These are phyloP conservation scores for Drosophila hamatofila DNA, from an alignment of 2,888 invertebrate genomes.

Conservation along the genomic window DNA sequence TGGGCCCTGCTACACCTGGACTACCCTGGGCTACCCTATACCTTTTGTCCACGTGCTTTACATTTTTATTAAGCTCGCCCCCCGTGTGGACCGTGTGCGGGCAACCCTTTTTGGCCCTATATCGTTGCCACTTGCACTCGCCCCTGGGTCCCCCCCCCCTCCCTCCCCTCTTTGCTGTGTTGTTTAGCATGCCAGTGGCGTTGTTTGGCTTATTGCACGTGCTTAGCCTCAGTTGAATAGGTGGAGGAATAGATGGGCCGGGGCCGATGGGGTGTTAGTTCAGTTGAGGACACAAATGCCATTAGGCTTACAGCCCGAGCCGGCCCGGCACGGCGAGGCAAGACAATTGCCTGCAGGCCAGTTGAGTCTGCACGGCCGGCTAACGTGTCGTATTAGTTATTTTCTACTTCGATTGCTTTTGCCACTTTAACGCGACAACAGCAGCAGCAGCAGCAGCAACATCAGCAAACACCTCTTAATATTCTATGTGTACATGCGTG, in stretches of 20 bases:
- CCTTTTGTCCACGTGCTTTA: conserved; percentile 79
- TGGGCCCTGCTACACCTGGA: conserved; percentile 39
- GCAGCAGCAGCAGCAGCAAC: conserved; percentile 31
- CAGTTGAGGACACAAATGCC: conserved; percentile 65
- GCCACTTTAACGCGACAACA: conserved; percentile 81
- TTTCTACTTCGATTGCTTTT: conserved; percentile 82
- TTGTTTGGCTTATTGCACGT: conserved; percentile 81
- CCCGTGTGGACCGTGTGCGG: conserved; percentile 12
- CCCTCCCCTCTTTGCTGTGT: conserved; percentile 21
- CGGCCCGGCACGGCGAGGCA: conserved; percentile 37
- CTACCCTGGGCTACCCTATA: conserved; percentile 5
- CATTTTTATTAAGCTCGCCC: conserved; percentile 82
- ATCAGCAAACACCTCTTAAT: conserved; percentile 6
- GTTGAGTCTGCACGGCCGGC: conserved; percentile 64
- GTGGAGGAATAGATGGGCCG: not conserved
- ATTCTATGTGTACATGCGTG: not conserved
- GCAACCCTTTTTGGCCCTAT: conserved; percentile 73
- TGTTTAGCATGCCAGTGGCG: conserved; percentile 81
- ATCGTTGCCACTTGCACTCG: conserved; percentile 24
- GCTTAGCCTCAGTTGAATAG: conserved; percentile 60
- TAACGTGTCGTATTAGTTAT: conserved; percentile 80
- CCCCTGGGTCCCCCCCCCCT: not conserved
- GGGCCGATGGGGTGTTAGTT: not conserved
- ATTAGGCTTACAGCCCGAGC: conserved; percentile 64
- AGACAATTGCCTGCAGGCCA: conserved; percentile 71